Conservation (phyloP, 2,113 vertebrate genomes). For the Grammomys surdaster region DNA sequence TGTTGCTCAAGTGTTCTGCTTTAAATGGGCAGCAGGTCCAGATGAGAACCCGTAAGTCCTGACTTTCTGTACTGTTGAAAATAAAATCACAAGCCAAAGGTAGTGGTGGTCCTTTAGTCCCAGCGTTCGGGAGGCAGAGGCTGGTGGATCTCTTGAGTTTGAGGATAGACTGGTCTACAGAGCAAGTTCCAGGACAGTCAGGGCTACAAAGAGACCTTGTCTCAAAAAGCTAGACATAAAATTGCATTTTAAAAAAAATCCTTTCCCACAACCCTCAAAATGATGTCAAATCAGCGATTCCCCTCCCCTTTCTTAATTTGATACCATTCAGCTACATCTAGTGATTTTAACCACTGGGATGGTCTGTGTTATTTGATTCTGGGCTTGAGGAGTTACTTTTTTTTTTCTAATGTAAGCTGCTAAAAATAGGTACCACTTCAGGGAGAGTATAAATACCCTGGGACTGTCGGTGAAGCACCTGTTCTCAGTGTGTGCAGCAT, state of each 20-base stretch:
- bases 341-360: not conserved
- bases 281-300: not conserved
- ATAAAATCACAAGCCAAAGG: too few relatives aligned
- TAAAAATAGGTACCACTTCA: not conserved
- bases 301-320: not conserved
- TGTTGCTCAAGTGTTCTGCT: constrained; percentile 14
- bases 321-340: not conserved
- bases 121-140: not conserved
- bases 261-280: not conserved
- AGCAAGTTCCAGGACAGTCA: not conserved
- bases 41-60: constrained; percentile 26
- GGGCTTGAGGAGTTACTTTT: not conserved
- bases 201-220: not conserved
- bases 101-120: not conserved
- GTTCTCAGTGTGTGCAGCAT: not conserved
- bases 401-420: constrained; percentile 16
- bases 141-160: not conserved
- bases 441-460: not conserved
- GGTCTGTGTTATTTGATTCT: constrained; percentile 37
- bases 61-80: constrained; percentile 9
- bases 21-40: constrained; percentile 44
- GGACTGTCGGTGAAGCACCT: not conserved
- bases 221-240: not conserved
- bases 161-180: not conserved
- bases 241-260: not conserved